These are phyloP conservation scores for Lagria hirta DNA, from an alignment of 2,888 invertebrate species.

Conservation along the genomic window DNA sequence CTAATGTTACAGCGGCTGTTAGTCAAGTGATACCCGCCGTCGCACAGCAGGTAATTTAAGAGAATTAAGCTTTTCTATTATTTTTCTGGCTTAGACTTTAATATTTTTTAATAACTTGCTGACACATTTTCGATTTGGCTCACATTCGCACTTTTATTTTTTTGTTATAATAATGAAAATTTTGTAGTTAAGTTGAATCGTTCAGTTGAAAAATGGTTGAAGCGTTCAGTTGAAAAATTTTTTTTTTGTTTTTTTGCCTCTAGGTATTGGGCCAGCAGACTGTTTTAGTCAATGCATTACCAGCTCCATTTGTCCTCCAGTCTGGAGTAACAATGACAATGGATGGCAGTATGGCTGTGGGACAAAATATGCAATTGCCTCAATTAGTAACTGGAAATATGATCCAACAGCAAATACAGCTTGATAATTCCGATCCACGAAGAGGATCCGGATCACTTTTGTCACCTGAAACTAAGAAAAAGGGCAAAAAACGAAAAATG, in stretches of 20 bases:
- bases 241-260: too few species aligned
- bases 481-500: slow-evolving; percentile 71
- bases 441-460: slow-evolving; percentile 58
- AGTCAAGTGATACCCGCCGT: slow-evolving; percentile 67
- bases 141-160: too few species aligned
- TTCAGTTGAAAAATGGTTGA: too few species aligned
- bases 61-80: neutral
- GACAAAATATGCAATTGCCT: slow-evolving; percentile 69
- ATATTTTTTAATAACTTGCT: too few species aligned
- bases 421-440: slow-evolving; percentile 60
- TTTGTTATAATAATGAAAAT: neutral
- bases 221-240: too few species aligned
- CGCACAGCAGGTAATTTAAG: slow-evolving; percentile 31
- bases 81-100: neutral
- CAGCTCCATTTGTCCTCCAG: slow-evolving; percentile 76
- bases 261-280: slow-evolving; percentile 74
- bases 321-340: slow-evolving; percentile 73
- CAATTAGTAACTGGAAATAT: slow-evolving; percentile 69
- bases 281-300: slow-evolving; percentile 78
- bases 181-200: slow-evolving; percentile 17
- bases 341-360: slow-evolving; percentile 59
- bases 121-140: too few species aligned
- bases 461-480: slow-evolving; percentile 66
- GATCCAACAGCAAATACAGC: slow-evolving; percentile 59
- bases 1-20: slow-evolving; percentile 66